Evolutionary conservation across 2,888 invertebrate genomes (phyloP).

Genomic region (Metalampra italica): DNA sequence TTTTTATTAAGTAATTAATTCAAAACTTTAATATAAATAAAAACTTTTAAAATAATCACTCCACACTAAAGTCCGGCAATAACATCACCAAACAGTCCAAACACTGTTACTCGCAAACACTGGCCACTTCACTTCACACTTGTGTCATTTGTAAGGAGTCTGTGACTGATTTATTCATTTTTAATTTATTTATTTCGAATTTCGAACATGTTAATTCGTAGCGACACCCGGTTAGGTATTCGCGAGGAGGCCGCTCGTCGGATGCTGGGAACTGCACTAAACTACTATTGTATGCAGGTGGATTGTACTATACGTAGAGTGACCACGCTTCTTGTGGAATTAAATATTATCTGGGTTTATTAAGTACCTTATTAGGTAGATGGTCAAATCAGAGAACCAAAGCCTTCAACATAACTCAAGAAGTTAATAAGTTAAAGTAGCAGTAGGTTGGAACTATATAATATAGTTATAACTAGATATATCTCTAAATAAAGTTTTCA

Average conservation of each 20-base stretch:
- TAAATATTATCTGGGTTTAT: background rate
- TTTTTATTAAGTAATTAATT: too few relatives aligned
- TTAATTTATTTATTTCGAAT: slow-evolving; percentile 24
- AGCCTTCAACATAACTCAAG: too few relatives aligned
- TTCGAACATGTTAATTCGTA: slow-evolving; percentile 20
- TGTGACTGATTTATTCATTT: slow-evolving; percentile 22
- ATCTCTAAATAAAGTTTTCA: too few relatives aligned
- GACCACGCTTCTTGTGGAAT: background rate
- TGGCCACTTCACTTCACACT: slow-evolving; percentile 7
- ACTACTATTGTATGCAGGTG: slow-evolving; percentile 77
- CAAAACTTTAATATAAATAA: too few relatives aligned
- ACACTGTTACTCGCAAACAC: slow-evolving; percentile 5
- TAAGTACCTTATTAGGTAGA: too few relatives aligned
- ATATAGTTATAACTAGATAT: too few relatives aligned
- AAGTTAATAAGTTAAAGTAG: too few relatives aligned
- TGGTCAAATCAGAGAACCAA: too few relatives aligned
- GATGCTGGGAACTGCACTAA: slow-evolving; percentile 70
- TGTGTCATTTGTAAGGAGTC: slow-evolving; percentile 3
- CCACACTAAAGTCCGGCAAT: background rate
- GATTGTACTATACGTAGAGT: slow-evolving; percentile 43
- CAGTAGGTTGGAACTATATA: too few relatives aligned
- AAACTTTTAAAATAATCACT: background rate
- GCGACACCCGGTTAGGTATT: slow-evolving; percentile 21
- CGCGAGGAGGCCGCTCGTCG: slow-evolving; percentile 62
- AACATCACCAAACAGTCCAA: slow-evolving; percentile 8